These are phyloP conservation scores for Coptotermes formosanus DNA, from an alignment of 1,140 invertebrate genomes.

Conservation along the genomic window DNA sequence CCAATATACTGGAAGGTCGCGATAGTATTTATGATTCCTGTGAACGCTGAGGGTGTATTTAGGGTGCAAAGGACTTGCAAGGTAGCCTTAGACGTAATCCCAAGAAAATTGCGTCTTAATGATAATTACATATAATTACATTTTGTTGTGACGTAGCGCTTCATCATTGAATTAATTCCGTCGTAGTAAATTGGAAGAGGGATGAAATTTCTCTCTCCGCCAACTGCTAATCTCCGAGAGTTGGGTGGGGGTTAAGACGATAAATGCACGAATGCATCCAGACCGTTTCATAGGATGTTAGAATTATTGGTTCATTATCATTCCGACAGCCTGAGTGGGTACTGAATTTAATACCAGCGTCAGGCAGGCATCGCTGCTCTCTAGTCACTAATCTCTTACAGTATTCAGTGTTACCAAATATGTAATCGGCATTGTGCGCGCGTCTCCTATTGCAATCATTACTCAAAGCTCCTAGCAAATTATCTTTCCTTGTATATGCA, in stretches of 20 bases:
- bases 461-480: neutral
- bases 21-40: neutral
- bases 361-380: neutral
- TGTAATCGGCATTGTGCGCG: neutral
- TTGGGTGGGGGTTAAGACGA: neutral
- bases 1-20: neutral
- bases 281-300: neutral
- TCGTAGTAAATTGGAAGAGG: constrained; percentile 15
- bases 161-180: constrained; percentile 8
- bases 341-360: neutral
- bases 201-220: neutral
- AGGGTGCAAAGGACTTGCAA: neutral
- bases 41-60: neutral
- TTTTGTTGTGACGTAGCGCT: constrained; percentile 14
- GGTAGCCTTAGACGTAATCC: neutral
- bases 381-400: too few species aligned
- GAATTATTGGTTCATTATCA: constrained; percentile 19
- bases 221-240: neutral
- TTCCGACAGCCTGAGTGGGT: neutral
- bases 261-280: neutral
- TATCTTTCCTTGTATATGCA: neutral
- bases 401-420: neutral
- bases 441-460: neutral
- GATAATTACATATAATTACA: constrained; percentile 5
- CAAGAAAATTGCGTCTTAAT: constrained; percentile 13